A percentile compares a stretch with the other conserved stretches of the same genome.
Conservation (phyloP, 2,113 vertebrate genomes). For the Notarius lentiginosus region DNA sequence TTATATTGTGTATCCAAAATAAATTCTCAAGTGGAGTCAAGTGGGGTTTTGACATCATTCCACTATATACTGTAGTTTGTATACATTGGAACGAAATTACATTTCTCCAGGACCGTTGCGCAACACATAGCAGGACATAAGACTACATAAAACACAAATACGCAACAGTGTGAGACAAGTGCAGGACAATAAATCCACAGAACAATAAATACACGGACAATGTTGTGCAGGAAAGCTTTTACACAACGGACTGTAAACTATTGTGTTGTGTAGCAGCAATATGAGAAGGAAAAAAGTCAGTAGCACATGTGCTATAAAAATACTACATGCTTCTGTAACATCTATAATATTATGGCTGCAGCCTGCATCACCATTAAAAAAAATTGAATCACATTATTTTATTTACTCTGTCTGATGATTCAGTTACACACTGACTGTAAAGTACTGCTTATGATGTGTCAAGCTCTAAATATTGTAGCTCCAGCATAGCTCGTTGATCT, state of each 20-base stretch:
- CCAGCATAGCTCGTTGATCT: background rate
- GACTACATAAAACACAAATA: background rate
- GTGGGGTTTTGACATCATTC: background rate
- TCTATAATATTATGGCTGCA: background rate
- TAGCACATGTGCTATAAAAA: background rate
- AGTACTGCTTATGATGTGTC: background rate
- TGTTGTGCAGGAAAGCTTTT: background rate
- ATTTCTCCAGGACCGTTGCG: background rate
- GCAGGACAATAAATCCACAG: background rate
- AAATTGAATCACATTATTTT: background rate
- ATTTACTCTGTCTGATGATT: background rate
- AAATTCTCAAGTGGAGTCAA: background rate
- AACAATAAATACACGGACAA: background rate
- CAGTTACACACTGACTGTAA: background rate
- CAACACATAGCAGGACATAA: background rate
- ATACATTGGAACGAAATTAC: background rate
- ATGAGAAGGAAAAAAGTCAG: background rate
- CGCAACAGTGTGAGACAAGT: too few species aligned
- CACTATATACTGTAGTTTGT: background rate
- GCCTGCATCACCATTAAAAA: background rate
- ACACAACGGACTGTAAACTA: background rate
- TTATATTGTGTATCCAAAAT: background rate
- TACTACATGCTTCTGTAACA: background rate
- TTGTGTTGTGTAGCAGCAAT: background rate
- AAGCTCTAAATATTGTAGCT: background rate